Conservation (phyloP, 2,888 invertebrate species). For the Doris montereyensis region DNA sequence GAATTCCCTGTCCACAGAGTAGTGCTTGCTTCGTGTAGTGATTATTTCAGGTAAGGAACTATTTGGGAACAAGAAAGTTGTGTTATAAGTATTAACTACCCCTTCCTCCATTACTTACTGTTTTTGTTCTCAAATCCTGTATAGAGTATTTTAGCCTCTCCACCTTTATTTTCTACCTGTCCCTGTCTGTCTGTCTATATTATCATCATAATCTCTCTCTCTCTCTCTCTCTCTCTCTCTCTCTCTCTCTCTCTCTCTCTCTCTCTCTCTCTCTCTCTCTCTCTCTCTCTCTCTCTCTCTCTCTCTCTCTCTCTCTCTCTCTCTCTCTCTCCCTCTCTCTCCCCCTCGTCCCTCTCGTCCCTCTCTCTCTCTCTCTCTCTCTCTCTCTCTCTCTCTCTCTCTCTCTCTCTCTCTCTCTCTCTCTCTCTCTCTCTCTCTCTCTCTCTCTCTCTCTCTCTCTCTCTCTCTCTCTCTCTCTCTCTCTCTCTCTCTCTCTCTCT, state of each 20-base stretch:
- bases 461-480: too few species aligned
- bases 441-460: conserved; percentile 16
- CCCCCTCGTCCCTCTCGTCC: not conserved
- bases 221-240: conserved; percentile 28
- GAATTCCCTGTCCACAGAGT: conserved; percentile 81
- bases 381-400: conserved; percentile 3
- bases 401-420: conserved; percentile 18
- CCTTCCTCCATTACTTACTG: too few species aligned
- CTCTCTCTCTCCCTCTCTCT: conserved; percentile 8
- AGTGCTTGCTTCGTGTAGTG: conserved; percentile 82
- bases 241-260: conserved; percentile 5
- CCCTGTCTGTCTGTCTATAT: too few species aligned
- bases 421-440: conserved; percentile 14
- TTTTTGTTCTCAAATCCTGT: too few species aligned
- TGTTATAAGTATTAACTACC: too few species aligned
- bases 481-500: too few species aligned
- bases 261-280: not conserved
- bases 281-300: not conserved
- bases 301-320: conserved; percentile 1
- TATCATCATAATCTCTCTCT: too few species aligned
- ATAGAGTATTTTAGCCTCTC: too few species aligned
- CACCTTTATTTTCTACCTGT: too few species aligned
- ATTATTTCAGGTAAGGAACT: conserved; percentile 79
- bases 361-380: conserved; percentile 3
- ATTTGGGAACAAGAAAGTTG: too few species aligned